A percentile compares a stretch with the other conserved stretches of the same genome.
Evolutionary conservation across 2,113 vertebrate genomes (phyloP).

Genomic region (Pterocles gutturalis): DNA sequence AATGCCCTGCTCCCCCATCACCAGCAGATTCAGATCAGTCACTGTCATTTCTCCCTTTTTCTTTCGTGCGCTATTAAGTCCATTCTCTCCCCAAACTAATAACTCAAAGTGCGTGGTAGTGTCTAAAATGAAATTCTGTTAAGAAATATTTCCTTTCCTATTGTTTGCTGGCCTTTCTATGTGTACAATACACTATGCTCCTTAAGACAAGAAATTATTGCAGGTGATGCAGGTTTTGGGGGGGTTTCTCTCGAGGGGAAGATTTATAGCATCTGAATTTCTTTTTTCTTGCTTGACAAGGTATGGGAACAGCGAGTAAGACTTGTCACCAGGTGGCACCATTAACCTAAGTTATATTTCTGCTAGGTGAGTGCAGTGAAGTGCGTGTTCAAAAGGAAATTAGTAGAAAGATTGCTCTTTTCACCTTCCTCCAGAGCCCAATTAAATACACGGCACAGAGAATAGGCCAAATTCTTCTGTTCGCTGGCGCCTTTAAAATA

Average conservation of each 20-base stretch:
- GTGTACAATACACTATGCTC: neutral
- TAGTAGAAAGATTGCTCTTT: conserved; percentile 14
- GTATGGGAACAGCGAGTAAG: neutral
- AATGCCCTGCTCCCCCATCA: neutral
- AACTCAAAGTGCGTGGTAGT: neutral
- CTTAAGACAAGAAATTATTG: neutral
- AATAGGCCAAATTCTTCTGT: neutral
- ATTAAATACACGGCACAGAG: neutral
- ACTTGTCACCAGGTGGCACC: conserved; percentile 83
- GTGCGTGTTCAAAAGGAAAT: neutral
- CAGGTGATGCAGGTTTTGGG: neutral
- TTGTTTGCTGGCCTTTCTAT: neutral
- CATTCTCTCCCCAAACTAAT: neutral
- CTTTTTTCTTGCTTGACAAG: neutral
- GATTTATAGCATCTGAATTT: neutral
- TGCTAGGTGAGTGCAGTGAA: neutral
- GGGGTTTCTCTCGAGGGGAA: fast-evolving
- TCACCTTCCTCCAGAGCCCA: neutral
- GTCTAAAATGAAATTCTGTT: neutral
- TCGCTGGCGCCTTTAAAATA: neutral
- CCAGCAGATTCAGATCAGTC: neutral
- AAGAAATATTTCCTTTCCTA: neutral
- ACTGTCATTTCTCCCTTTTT: neutral
- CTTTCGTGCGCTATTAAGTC: fast-evolving
- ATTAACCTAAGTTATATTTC: conserved; percentile 75